These are phyloP conservation scores for Phaonia tiefii DNA, from an alignment of 2,888 invertebrate genomes.

Conservation along the genomic window DNA sequence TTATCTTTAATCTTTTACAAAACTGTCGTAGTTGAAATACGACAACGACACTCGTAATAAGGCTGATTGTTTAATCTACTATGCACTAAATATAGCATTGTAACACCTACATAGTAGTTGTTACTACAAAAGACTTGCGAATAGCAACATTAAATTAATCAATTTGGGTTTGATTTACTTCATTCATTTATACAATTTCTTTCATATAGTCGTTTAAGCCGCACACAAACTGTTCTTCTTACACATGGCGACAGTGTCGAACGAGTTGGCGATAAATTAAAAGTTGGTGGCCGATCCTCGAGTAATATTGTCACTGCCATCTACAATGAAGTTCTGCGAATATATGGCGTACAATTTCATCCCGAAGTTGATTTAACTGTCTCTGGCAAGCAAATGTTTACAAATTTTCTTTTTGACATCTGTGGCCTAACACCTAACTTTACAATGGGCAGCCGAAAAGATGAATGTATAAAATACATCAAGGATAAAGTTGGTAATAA, in stretches of 20 bases:
- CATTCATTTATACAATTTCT: constrained; percentile 30
- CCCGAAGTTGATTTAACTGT: constrained; percentile 98
- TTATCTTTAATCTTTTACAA: too few species aligned
- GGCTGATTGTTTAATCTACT: too few species aligned
- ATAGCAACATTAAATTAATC: not conserved
- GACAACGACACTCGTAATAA: too few species aligned
- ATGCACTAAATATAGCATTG: too few species aligned
- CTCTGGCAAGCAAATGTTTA: constrained; percentile 94
- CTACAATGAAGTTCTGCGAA: constrained; percentile 92
- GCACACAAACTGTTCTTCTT: constrained; percentile 93
- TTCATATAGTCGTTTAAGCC: constrained; percentile 89
- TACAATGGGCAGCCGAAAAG: constrained; percentile 93
- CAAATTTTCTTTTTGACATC: constrained; percentile 96
- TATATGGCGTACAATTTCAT: constrained; percentile 99
- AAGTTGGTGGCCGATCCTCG: constrained; percentile 90
- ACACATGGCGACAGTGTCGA: constrained; percentile 99
- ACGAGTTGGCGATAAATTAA: constrained; percentile 93
- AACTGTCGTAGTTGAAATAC: too few species aligned
- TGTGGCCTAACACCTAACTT: constrained; percentile 92
- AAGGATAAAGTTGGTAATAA: constrained; percentile 92
- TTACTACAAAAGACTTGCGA: too few species aligned
- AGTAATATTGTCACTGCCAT: constrained; percentile 93
- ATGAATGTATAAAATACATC: constrained; percentile 95
- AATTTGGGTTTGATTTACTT: constrained; percentile 16
- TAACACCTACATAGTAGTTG: too few species aligned